These are phyloP conservation scores for Cyclina sinensis DNA, from an alignment of 1,140 invertebrate species.

Conservation along the genomic window DNA sequence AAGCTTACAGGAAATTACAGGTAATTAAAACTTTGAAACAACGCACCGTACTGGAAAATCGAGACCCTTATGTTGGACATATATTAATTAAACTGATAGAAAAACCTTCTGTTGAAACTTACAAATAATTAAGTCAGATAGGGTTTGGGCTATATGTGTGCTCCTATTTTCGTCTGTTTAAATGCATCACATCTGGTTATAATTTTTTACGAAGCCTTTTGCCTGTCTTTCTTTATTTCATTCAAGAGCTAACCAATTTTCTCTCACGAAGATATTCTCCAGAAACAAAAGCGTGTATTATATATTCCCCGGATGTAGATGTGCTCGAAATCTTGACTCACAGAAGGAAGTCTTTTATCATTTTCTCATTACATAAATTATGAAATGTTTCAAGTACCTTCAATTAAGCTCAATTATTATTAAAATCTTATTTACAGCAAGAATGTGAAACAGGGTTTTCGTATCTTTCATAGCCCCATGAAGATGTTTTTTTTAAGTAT, in stretches of 20 bases:
- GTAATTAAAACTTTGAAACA: neutral
- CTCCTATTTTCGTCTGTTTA: neutral
- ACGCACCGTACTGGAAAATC: neutral
- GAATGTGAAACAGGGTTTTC: no score
- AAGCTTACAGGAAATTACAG: neutral
- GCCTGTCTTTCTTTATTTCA: neutral
- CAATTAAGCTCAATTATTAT: no score
- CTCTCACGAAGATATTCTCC: slow-evolving; percentile 1
- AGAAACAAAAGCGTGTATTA: neutral
- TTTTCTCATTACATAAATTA: no score
- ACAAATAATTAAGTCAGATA: neutral
- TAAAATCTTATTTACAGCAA: no score
- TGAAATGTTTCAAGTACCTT: no score
- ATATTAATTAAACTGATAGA: neutral
- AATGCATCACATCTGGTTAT: slow-evolving; percentile 14
- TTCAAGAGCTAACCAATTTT: neutral
- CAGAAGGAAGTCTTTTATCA: no score
- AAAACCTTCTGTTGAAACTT: neutral
- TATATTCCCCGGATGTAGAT: neutral
- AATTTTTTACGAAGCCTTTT: slow-evolving; percentile 13
- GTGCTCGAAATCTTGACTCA: no score
- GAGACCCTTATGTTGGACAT: neutral
- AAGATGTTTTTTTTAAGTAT: no score
- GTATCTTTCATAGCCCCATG: no score
- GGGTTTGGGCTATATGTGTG: neutral